Evolutionary conservation across 2,888 invertebrate species (phyloP).

Genomic region (Oxycera nigricornis): DNA sequence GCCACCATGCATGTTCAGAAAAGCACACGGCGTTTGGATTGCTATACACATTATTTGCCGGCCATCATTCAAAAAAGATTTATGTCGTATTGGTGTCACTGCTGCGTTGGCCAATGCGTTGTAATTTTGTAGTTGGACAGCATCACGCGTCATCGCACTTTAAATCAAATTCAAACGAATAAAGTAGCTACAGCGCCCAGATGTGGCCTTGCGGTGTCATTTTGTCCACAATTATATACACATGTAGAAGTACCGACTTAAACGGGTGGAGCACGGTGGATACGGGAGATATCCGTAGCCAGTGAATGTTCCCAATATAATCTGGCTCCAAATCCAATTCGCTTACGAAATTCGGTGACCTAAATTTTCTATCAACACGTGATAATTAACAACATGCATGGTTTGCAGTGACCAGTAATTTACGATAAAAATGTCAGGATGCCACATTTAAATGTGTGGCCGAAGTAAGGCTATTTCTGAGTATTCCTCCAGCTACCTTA

Average conservation of each 20-base stretch:
- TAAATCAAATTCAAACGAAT: conserved; percentile 18
- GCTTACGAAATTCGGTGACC: conserved; percentile 32
- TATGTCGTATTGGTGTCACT: conserved; percentile 33
- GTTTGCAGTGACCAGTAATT: too few relatives aligned
- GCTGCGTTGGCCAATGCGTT: conserved; percentile 23
- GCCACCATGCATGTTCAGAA: too few relatives aligned
- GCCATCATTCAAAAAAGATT: conserved; percentile 26
- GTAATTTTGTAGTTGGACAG: conserved; percentile 33
- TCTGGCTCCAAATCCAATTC: too few relatives aligned
- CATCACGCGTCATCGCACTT: conserved; percentile 29
- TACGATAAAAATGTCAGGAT: conserved; percentile 30
- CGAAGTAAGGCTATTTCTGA: too few relatives aligned
- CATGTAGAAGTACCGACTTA: too few relatives aligned
- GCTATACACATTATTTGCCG: conserved; percentile 21
- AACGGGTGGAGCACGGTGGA: not conserved
- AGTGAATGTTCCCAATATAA: too few relatives aligned
- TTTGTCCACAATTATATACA: too few relatives aligned
- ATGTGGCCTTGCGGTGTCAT: conserved; percentile 5
- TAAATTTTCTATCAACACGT: conserved; percentile 22
- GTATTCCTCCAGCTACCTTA: too few relatives aligned
- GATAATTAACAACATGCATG: conserved; percentile 26
- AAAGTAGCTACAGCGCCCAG: conserved; percentile 8
- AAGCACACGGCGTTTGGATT: too few relatives aligned
- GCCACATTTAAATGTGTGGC: too few relatives aligned
- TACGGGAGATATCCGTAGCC: too few relatives aligned